A percentile compares a stretch with the other conserved stretches of the same genome.
Evolutionary conservation across 1,140 invertebrate genomes (phyloP).

Genomic region (Penaeus indicus): DNA sequence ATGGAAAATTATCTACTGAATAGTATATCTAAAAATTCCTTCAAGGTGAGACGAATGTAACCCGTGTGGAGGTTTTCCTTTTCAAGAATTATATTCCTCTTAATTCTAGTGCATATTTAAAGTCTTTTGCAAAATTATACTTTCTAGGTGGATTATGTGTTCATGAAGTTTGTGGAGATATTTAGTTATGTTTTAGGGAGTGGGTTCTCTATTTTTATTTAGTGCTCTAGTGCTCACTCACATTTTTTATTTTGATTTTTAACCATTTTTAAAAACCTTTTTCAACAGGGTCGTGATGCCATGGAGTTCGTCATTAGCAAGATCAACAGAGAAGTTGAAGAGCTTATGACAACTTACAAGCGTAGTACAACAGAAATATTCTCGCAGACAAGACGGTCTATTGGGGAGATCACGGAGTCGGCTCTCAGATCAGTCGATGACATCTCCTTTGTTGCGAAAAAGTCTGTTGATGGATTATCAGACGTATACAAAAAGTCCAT

Average conservation of each 20-base stretch:
- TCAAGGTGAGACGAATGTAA: constrained; percentile 77
- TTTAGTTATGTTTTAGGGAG: neutral
- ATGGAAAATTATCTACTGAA: constrained; percentile 92
- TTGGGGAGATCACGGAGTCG: constrained; percentile 82
- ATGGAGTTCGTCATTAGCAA: constrained; percentile 97
- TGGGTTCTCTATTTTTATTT: neutral
- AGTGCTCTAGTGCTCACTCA: neutral
- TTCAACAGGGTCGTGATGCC: constrained; percentile 78
- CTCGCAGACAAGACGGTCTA: constrained; percentile 80
- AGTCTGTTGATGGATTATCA: constrained; percentile 67
- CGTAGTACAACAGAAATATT: constrained; percentile 75
- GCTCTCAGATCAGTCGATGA: constrained; percentile 86
- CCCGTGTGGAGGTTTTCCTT: too few species aligned
- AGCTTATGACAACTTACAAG: constrained; percentile 73
- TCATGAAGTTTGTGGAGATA: too few species aligned
- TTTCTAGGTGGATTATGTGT: too few species aligned
- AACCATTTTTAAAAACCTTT: neutral
- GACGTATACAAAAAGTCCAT: constrained; percentile 60
- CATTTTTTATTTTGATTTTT: neutral
- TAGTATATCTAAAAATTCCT: constrained; percentile 92
- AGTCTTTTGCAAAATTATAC: too few species aligned
- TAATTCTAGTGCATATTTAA: too few species aligned
- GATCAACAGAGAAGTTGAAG: constrained; percentile 75
- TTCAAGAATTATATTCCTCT: too few species aligned
- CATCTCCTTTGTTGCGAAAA: constrained; percentile 60